Base-by-base conservation (phyloP, 2,113 vertebrate genomes). In the Ptychochromis oligacanthus region DNA sequence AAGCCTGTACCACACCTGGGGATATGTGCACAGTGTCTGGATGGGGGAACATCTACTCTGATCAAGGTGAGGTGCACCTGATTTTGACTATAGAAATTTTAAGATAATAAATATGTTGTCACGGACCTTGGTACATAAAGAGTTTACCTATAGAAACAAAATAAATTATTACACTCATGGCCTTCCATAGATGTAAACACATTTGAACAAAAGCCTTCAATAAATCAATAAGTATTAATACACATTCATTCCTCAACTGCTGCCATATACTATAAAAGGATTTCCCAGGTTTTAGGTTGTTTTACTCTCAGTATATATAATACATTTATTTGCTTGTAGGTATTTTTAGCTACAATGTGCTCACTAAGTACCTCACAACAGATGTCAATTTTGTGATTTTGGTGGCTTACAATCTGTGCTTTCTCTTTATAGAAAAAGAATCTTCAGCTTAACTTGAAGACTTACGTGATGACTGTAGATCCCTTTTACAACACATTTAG, bases 1-100 rank as follows among this genome's bases (percentile, higher is more conserved):
- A 24, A 5, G 46, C 88, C 79, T 96, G 94, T 56, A 70, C 94
- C 10, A 28, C 1, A 31, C 28, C 93, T 0, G 89, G 93, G 12
- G 89, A 92, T 43, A 91, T 89, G 87, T 96, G 95, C 64, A 82
- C 72, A 0, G 95, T 95, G 79, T 95, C 95, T 1, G 95, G 95
- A 55, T 96, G 95, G 95, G 94, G 95, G 0, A 95, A 95, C 88
- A 94, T 95, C 83, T 92, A 93, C 67, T 15, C 84, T 5, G 93
- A 95, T 55, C 1, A 82, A 36, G 94, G 94, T 95, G 79, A 90
- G 83, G 12, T 17, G 15, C 7, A 11, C 20, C 20, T 36, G 4
- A 57, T 49, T 5, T 14, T 52, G 7, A 56, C n/a, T 9, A 40
- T 18, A 52, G 6, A 26, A 7, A 9, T 36, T 38, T 75, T 20